phyloP scores from a whole-genome alignment of 2,888 invertebrate genomes.

The Galerucella calmariensis region DNA sequence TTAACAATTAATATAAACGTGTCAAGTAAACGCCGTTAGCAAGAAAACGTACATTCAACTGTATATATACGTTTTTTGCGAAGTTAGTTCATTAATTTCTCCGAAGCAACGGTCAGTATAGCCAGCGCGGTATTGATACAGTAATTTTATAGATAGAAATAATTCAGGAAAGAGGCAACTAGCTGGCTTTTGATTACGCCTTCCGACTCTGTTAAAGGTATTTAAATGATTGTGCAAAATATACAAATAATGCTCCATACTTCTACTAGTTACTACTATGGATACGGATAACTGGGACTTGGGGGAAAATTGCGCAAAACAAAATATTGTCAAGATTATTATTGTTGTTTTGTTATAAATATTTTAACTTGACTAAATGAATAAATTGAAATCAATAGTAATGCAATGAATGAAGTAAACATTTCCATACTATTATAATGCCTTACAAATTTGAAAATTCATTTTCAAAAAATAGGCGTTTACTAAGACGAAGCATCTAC shows the following conservation, averaged over 20 bases:
- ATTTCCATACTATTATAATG: too few relatives aligned
- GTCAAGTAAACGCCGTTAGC: not conserved
- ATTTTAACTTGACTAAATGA: too few relatives aligned
- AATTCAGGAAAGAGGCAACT: constrained; percentile 15
- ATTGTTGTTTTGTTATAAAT: not conserved
- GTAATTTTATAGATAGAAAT: constrained; percentile 22
- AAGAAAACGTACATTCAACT: not conserved
- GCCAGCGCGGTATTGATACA: constrained; percentile 1
- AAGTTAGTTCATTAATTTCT: constrained; percentile 12
- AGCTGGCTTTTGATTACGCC: constrained; percentile 25
- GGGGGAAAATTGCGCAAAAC: constrained; percentile 1
- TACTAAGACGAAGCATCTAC: too few relatives aligned
- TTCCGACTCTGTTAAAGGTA: constrained; percentile 23
- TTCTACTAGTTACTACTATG: constrained; percentile 11
- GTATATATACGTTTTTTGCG: not conserved
- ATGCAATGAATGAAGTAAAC: too few relatives aligned
- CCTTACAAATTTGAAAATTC: too few relatives aligned
- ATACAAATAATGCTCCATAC: constrained; percentile 20
- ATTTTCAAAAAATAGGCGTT: too few relatives aligned
- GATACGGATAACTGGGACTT: not conserved
- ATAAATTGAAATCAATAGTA: too few relatives aligned
- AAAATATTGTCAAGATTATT: not conserved
- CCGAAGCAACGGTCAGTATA: constrained; percentile 2
- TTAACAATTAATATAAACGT: not conserved
- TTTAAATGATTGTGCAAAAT: constrained; percentile 25